phyloP scores from a whole-genome alignment of 2,113 vertebrate species.

The Oriolus oriolus region DNA sequence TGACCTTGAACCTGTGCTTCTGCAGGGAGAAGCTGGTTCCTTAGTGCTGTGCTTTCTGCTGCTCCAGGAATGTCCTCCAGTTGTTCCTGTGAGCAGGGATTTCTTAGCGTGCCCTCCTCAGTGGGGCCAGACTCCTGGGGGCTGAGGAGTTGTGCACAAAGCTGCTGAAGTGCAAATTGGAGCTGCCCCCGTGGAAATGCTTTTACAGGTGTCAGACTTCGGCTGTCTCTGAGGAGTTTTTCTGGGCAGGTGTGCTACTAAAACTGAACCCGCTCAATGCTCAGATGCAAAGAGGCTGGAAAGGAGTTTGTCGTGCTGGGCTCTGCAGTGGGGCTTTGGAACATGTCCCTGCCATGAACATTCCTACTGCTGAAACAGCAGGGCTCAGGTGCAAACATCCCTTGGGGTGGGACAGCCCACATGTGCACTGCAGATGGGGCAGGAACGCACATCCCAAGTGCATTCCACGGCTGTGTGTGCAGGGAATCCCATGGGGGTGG shows the following conservation, averaged over 20 bases:
- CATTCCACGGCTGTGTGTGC: rapidly evolving
- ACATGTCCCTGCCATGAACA: neutral
- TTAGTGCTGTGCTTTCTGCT: rapidly evolving
- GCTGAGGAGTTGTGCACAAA: neutral
- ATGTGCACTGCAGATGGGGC: neutral
- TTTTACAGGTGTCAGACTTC: neutral
- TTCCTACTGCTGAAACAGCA: neutral
- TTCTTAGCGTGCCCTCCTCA: rapidly evolving
- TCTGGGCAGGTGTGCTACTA: neutral
- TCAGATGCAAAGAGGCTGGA: neutral
- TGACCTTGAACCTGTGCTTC: neutral
- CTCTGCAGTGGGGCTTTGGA: neutral
- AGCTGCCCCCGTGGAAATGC: neutral
- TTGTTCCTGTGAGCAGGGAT: neutral
- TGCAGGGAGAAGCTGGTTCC: neutral
- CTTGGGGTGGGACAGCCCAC: neutral
- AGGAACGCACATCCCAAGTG: rapidly evolving
- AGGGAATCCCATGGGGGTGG: neutral
- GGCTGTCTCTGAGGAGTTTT: neutral
- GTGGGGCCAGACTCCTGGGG: neutral
- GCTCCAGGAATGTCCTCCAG: neutral
- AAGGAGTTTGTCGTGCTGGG: neutral
- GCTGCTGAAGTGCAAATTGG: neutral
- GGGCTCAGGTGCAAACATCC: rapidly evolving
- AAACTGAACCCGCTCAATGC: neutral